Base-by-base conservation (phyloP, 2,797 vertebrate species). In the Monodelphis domestica region DNA sequence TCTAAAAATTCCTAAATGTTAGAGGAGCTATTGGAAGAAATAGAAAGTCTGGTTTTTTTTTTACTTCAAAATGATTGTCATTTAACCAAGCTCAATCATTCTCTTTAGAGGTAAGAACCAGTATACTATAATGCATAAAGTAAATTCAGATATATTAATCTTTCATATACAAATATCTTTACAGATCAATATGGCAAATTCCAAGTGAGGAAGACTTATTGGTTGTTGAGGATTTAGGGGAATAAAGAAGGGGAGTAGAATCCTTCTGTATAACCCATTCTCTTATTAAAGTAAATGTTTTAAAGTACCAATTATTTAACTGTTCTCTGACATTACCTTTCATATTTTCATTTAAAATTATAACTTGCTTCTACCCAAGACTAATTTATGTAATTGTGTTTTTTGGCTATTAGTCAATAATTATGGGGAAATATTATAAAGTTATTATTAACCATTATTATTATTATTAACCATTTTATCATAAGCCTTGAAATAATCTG, bases 21-120 rank as follows among this genome's bases (percentile, higher is more conserved):
- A 17, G 54, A 54, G 5, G 14, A 9, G 53, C 30, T 15, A 70
- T 90, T 55, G 51, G 63, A 89, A 50, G 59, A 89, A 93, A 88
- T 59, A 26, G 10, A 63, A 92, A 95, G 45, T 2, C 63, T 87
- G 4, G 26, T 93, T 45, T 78, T 56, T 88, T 6, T 33, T 45
- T 54, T 50, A 52, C 33, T n/a, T 15, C 53, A 24, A 89, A 59
- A 57, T 57, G 21, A 24, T 50, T 93, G 15, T 95, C 11, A 88
- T 26, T 91, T 89, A 84, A 93, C 38, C 45, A 91, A 38, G 5
- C 10, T 92, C 54, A 92, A 11, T 70, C 3, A 53, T 93, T 93
- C 59, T 59, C 93, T 87, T 89, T 53, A 57, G 90, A 90, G n/a
- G 50, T 94, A 55, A 93, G 93, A 92, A 51, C 88, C 56, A 88